These are phyloP conservation scores for Dendrolimus pini DNA, from an alignment of 2,888 invertebrate species.

Conservation along the genomic window DNA sequence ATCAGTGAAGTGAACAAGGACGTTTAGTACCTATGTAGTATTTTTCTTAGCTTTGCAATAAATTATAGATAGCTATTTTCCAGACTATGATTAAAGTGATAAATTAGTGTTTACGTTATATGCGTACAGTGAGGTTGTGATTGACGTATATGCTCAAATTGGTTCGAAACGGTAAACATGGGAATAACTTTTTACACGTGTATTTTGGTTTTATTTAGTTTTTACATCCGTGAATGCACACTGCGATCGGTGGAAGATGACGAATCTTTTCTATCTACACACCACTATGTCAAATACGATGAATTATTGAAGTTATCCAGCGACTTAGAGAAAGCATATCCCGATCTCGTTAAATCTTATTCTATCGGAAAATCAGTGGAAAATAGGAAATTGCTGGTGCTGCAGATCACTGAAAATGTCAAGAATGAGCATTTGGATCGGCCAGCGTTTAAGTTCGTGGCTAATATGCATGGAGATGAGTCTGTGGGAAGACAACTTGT, in stretches of 20 bases:
- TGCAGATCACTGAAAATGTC: conserved; percentile 88
- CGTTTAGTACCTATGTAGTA: background rate
- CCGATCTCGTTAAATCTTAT: conserved; percentile 82
- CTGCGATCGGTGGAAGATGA: conserved; percentile 47
- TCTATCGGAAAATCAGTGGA: conserved; percentile 91
- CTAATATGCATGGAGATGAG: conserved; percentile 98
- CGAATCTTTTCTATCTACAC: conserved; percentile 75
- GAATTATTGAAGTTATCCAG: conserved; percentile 81
- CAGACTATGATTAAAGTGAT: background rate
- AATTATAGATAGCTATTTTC: conserved; percentile 1
- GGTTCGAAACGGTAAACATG: conserved; percentile 27
- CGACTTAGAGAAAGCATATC: conserved; percentile 78
- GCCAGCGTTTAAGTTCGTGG: conserved; percentile 96
- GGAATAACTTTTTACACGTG: conserved; percentile 32
- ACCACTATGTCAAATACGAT: conserved; percentile 83
- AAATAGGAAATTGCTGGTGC: conserved; percentile 86
- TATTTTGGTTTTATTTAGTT: conserved; percentile 45
- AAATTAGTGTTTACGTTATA: background rate
- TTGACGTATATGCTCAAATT: conserved; percentile 8
- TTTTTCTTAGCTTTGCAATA: conserved; percentile 9
- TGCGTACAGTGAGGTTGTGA: background rate
- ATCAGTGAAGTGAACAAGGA: too few species aligned
- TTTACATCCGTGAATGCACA: conserved; percentile 45
- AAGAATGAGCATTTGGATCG: conserved; percentile 72
- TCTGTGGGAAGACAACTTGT: conserved; percentile 90